phyloP scores from a whole-genome alignment of 2,888 invertebrate genomes.

The Amphipyra tragopoginis region DNA sequence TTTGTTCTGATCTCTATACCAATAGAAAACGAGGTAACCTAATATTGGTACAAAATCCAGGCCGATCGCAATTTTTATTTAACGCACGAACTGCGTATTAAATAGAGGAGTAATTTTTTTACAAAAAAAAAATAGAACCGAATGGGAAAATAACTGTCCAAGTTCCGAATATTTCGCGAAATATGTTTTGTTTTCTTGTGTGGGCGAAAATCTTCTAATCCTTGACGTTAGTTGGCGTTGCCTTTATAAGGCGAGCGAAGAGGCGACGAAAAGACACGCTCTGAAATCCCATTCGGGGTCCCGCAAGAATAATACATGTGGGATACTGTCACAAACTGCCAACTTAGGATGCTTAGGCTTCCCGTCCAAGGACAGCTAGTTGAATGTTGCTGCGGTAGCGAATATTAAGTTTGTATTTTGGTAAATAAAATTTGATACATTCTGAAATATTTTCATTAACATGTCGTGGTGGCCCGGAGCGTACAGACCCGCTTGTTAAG shows the following conservation, averaged over 20 bases:
- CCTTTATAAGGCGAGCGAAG: slow-evolving; percentile 27
- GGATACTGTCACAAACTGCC: slow-evolving; percentile 1
- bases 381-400: neutral
- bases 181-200: slow-evolving; percentile 28
- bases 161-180: slow-evolving; percentile 12
- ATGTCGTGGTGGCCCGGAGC: too few species aligned
- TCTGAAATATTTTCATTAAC: too few species aligned
- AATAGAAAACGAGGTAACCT: neutral
- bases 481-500: too few species aligned
- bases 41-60: neutral
- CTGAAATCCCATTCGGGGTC: slow-evolving; percentile 22
- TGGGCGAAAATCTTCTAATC: slow-evolving; percentile 39
- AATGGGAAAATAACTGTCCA: neutral
- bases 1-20: neutral
- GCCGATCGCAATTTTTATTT: neutral
- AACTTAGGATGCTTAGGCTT: neutral
- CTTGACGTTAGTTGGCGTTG: slow-evolving; percentile 40
- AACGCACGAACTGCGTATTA: neutral
- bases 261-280: slow-evolving; percentile 22
- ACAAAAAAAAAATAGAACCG: neutral
- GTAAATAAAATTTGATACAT: neutral
- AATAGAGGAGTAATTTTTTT: neutral
- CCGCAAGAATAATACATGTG: slow-evolving; percentile 21
- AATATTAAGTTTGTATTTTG: neutral
- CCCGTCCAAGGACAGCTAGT: neutral